Evolutionary conservation across 2,797 vertebrate species (phyloP).

Genomic region (Antennarius maculatus): DNA sequence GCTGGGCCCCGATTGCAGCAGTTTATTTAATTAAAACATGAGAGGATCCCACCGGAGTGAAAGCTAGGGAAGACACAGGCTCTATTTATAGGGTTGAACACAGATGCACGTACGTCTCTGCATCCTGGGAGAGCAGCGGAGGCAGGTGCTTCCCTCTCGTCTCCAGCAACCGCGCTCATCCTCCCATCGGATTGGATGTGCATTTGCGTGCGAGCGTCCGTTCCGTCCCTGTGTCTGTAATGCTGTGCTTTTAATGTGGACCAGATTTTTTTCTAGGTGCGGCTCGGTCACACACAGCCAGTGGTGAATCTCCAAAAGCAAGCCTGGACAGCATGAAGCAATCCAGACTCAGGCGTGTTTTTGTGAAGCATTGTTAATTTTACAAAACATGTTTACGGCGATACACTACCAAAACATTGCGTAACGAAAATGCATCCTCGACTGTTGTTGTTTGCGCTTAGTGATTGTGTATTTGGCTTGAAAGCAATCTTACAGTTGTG

Average conservation of each 20-base stretch:
- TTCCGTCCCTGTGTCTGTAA: neutral
- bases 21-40: conserved; percentile 83
- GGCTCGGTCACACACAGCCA: neutral
- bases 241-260: neutral
- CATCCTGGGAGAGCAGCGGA: conserved; percentile 53
- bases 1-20: conserved; percentile 73
- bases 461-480: neutral
- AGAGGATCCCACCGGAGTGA: conserved; percentile 74
- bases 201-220: neutral
- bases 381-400: neutral
- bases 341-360: neutral
- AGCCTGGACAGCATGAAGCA: conserved; percentile 13
- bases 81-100: conserved; percentile 77
- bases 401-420: neutral
- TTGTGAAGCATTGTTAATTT: conserved; percentile 1
- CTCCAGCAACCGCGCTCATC: conserved; percentile 43
- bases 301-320: neutral
- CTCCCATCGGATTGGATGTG: conserved; percentile 21
- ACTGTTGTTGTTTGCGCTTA: neutral
- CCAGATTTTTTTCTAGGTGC: conserved; percentile 5
- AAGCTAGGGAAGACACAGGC: conserved; percentile 63
- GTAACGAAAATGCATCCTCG: neutral
- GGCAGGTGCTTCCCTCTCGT: conserved; percentile 67
- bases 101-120: conserved; percentile 50
- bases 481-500: neutral